Evolutionary conservation across 2,113 vertebrate genomes (phyloP).

Genomic region (Mustela nigripes): DNA sequence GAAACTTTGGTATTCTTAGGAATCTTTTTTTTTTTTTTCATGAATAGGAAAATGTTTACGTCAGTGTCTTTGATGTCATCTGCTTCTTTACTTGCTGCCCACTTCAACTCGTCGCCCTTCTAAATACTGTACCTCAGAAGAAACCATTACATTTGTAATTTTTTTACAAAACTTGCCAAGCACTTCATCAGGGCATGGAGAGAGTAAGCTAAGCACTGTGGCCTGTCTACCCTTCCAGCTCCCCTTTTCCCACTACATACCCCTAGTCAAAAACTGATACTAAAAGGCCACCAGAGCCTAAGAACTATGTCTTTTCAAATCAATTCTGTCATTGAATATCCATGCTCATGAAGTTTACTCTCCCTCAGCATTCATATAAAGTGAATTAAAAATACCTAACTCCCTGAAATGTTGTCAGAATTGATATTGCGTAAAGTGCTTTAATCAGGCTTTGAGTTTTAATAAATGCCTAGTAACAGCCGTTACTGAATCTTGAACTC

Average conservation of each 20-base stretch:
- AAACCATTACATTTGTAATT: neutral
- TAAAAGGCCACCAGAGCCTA: neutral
- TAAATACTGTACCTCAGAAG: neutral
- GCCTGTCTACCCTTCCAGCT: neutral
- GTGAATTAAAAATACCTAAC: neutral
- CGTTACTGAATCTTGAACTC: neutral
- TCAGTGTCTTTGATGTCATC: neutral
- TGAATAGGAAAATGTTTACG: neutral
- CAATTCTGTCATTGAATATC: neutral
- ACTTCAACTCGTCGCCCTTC: neutral
- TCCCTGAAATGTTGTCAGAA: neutral
- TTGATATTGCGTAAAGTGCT: neutral
- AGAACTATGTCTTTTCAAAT: neutral
- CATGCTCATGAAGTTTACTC: neutral
- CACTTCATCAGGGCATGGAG: neutral
- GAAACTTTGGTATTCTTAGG: neutral
- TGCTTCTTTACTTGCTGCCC: neutral
- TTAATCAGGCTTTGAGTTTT: neutral
- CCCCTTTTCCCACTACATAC: neutral
- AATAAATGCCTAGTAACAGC: neutral
- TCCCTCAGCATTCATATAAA: neutral
- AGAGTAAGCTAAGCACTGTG: neutral
- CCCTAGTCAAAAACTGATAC: neutral
- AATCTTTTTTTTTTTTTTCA: neutral
- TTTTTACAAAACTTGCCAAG: neutral